phyloP scores from a whole-genome alignment of 1,140 invertebrate genomes.

The Drosophila willistoni region DNA sequence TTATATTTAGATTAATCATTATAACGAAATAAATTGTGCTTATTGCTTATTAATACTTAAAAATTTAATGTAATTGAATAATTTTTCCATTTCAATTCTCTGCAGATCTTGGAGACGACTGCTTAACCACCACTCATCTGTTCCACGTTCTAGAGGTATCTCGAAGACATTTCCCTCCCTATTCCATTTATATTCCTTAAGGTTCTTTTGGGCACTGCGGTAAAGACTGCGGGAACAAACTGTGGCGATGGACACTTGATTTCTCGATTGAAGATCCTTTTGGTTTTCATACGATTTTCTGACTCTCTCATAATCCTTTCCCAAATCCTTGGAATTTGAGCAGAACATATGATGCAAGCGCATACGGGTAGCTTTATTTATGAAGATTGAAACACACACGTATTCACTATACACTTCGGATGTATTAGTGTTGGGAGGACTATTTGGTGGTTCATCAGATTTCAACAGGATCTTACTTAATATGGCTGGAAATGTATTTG shows the following conservation, averaged over 20 bases:
- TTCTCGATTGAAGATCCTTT: conserved; percentile 13
- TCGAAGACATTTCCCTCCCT: conserved; percentile 31
- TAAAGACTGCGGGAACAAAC: conserved; percentile 19
- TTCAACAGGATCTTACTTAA: conserved; percentile 38
- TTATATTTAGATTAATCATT: no score
- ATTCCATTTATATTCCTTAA: conserved; percentile 27
- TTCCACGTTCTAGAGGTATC: background rate
- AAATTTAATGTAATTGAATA: conserved; percentile 34
- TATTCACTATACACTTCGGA: background rate
- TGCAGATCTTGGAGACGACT: background rate
- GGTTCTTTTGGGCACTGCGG: conserved; percentile 1
- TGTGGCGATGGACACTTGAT: background rate
- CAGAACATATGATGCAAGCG: conserved; percentile 26
- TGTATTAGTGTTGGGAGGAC: background rate
- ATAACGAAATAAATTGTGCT: no score
- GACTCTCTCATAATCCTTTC: background rate
- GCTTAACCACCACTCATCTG: background rate
- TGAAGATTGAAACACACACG: conserved; percentile 18
- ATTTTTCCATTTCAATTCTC: conserved; percentile 16
- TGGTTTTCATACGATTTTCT: conserved; percentile 22
- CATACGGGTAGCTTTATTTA: background rate
- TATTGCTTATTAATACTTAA: conserved; percentile 24
- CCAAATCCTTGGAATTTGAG: conserved; percentile 7
- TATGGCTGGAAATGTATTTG: conserved; percentile 22
- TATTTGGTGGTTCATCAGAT: conserved; percentile 4